These are phyloP conservation scores for Mergus octosetaceus DNA, from an alignment of 2,797 vertebrate genomes.

Conservation along the genomic window DNA sequence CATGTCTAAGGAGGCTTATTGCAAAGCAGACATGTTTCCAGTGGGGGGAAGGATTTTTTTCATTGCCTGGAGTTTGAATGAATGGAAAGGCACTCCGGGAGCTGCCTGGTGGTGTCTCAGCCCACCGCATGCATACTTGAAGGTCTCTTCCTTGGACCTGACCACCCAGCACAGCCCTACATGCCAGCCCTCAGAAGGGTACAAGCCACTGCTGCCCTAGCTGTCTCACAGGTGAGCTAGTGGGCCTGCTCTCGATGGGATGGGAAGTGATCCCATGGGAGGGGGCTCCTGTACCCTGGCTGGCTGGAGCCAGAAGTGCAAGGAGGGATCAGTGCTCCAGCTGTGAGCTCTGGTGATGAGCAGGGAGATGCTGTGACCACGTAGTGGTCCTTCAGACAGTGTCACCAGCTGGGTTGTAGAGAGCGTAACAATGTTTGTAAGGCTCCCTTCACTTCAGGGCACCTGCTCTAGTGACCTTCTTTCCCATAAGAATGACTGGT, in stretches of 20 bases:
- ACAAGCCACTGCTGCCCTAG: rapidly evolving
- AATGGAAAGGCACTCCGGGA: neutral
- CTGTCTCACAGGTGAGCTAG: neutral
- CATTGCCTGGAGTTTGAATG: neutral
- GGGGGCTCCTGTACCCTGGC: neutral
- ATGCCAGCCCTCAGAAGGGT: neutral
- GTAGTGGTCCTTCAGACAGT: neutral
- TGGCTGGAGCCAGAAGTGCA: neutral
- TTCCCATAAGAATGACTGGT: neutral
- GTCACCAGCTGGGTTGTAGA: rapidly evolving
- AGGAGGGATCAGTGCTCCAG: neutral
- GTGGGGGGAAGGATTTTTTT: neutral
- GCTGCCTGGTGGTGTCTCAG: neutral
- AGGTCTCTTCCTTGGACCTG: neutral
- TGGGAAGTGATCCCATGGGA: neutral
- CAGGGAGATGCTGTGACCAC: neutral
- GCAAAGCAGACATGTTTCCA: neutral
- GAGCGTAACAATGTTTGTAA: neutral
- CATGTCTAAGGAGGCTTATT: conserved; percentile 35
- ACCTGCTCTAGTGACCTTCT: neutral
- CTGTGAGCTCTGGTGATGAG: neutral
- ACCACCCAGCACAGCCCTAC: rapidly evolving
- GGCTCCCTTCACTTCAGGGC: neutral
- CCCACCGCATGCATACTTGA: neutral
- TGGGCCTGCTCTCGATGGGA: rapidly evolving